A percentile compares a stretch with the other conserved stretches of the same genome.
These are phyloP conservation scores for Stenichneumon culpator DNA, from an alignment of 2,888 invertebrate species.

Conservation along the genomic window DNA sequence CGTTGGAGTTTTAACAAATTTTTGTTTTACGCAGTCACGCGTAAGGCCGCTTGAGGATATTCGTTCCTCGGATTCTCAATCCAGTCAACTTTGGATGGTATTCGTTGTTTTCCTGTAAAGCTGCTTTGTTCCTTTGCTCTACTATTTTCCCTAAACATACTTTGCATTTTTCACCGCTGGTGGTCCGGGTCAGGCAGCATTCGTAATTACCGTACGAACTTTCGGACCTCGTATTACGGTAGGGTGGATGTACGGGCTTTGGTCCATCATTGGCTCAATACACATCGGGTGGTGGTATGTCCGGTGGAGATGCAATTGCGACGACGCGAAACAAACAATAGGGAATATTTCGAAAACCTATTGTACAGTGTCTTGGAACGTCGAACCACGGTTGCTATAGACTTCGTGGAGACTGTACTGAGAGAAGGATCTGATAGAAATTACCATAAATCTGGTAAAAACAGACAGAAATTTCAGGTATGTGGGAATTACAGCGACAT, in stretches of 20 bases:
- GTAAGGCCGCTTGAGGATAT: background rate
- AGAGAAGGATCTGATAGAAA: too few relatives aligned
- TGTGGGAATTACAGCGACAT: too few relatives aligned
- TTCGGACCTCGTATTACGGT: background rate
- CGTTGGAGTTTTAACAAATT: background rate
- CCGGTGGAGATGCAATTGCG: too few relatives aligned
- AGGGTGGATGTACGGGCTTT: background rate
- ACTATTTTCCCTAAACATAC: background rate
- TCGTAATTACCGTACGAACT: background rate
- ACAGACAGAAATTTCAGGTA: too few relatives aligned
- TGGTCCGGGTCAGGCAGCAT: background rate
- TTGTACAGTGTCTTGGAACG: too few relatives aligned
- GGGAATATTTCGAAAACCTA: too few relatives aligned
- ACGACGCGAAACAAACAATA: too few relatives aligned
- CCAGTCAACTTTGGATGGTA: background rate
- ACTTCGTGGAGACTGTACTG: too few relatives aligned
- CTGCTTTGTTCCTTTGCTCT: background rate
- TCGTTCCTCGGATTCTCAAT: background rate
- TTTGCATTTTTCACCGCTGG: slow-evolving; percentile 6
- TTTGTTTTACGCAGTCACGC: background rate
- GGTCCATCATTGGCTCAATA: background rate
- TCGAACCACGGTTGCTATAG: too few relatives aligned
- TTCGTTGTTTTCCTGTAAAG: background rate
- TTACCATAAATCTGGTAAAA: too few relatives aligned
- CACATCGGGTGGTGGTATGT: too few relatives aligned